A percentile compares a stretch with the other conserved stretches of the same genome.
These are phyloP conservation scores for Tauraco hartlaubi DNA, from an alignment of 2,797 vertebrate genomes.

Conservation along the genomic window DNA sequence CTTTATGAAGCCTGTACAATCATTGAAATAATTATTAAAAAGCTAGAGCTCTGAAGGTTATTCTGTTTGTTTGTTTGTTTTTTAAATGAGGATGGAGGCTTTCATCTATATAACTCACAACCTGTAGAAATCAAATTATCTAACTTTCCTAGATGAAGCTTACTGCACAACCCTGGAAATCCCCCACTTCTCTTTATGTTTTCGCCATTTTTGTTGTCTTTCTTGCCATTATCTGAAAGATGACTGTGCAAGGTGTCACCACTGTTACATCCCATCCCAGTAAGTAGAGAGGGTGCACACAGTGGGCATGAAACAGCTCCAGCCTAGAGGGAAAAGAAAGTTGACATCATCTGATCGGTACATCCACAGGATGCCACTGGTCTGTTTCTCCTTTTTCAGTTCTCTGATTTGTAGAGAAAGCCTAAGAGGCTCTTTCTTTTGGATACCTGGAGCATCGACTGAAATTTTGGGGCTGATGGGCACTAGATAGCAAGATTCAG, in stretches of 20 bases:
- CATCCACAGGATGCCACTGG: neutral
- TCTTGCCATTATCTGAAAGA: neutral
- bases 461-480: neutral
- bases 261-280: neutral
- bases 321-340: neutral
- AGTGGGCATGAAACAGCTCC: neutral
- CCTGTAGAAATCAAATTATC: neutral
- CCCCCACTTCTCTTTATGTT: neutral
- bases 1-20: neutral
- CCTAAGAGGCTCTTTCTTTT: neutral
- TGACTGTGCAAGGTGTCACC: neutral
- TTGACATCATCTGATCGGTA: neutral
- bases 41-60: neutral
- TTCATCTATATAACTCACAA: neutral
- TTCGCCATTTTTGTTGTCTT: neutral
- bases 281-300: neutral
- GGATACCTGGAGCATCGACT: neutral
- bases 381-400: neutral
- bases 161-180: neutral
- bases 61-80: neutral
- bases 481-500: neutral
- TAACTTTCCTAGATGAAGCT: neutral
- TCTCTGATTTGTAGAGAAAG: neutral
- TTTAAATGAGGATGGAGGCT: neutral
- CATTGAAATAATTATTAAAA: neutral